Percentiles rank a stretch among this genome's conserved stretches.
Conservation (phyloP, 2,113 vertebrate species). For the Zapornia atra region DNA sequence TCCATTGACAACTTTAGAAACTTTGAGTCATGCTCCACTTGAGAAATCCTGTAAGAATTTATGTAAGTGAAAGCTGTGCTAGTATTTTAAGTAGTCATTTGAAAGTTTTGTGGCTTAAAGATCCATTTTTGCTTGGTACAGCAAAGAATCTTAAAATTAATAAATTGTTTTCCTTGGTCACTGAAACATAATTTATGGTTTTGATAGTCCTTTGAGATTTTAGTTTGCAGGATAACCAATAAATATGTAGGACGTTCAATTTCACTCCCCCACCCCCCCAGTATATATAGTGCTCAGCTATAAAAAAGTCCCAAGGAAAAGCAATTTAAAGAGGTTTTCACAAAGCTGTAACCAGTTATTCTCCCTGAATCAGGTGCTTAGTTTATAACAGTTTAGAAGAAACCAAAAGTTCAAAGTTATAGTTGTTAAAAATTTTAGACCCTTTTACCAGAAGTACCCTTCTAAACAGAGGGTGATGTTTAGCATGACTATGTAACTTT, state of each 20-base stretch:
- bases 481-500: slow-evolving; percentile 47
- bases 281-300: background rate
- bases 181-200: background rate
- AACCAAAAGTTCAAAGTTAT: slow-evolving; percentile 10
- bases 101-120: background rate
- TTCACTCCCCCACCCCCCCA: rapidly evolving
- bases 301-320: background rate
- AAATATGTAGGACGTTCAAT: background rate
- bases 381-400: slow-evolving; percentile 41
- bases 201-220: background rate
- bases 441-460: slow-evolving; percentile 1
- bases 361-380: background rate
- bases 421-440: slow-evolving; percentile 18
- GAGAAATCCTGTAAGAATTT: background rate
- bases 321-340: background rate
- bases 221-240: background rate
- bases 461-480: slow-evolving; percentile 33
- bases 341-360: background rate
- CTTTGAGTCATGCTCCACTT: background rate
- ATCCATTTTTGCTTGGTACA: background rate
- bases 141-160: background rate
- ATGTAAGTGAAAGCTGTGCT: background rate
- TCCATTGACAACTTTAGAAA: background rate
- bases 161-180: background rate
- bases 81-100: background rate